Percentiles rank a stretch among this genome's conserved stretches.
phyloP scores from a whole-genome alignment of 2,113 vertebrate genomes.

The Epinephelus moara region DNA sequence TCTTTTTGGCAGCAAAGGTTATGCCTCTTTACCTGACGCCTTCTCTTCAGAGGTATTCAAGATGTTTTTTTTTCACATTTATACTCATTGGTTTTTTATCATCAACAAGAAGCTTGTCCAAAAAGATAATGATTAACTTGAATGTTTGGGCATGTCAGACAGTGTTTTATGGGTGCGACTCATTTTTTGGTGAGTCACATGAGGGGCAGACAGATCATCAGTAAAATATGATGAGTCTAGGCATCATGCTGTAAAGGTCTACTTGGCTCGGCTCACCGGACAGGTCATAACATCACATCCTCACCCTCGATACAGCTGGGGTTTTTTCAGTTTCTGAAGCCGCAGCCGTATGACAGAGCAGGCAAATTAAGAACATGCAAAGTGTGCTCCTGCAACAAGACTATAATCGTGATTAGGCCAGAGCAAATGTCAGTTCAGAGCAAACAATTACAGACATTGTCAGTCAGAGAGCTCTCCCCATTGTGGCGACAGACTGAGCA shows the following conservation, averaged over 20 bases:
- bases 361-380: slow-evolving; percentile 10
- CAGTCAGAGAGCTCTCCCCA: slow-evolving; percentile 30
- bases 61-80: not conserved
- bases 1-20: slow-evolving; percentile 15
- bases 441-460: slow-evolving; percentile 36
- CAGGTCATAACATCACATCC: slow-evolving; percentile 10
- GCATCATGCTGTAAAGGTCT: slow-evolving; percentile 28
- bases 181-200: not conserved
- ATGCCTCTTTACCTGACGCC: not conserved
- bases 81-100: not conserved
- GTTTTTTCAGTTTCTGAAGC: not conserved
- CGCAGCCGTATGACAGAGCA: not conserved
- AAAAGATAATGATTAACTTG: not conserved
- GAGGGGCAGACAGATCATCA: slow-evolving; percentile 3
- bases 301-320: not conserved
- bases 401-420: slow-evolving; percentile 10
- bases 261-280: slow-evolving; percentile 3
- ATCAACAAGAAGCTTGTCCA: slow-evolving; percentile 1
- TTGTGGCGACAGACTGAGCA: slow-evolving; percentile 18
- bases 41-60: not conserved
- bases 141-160: slow-evolving; percentile 11
- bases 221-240: not conserved
- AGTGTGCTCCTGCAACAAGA: not conserved
- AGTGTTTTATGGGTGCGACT: not conserved
- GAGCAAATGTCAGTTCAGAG: slow-evolving; percentile 36